Conservation (phyloP, 2,797 vertebrate species). For the Dallia pectoralis region DNA sequence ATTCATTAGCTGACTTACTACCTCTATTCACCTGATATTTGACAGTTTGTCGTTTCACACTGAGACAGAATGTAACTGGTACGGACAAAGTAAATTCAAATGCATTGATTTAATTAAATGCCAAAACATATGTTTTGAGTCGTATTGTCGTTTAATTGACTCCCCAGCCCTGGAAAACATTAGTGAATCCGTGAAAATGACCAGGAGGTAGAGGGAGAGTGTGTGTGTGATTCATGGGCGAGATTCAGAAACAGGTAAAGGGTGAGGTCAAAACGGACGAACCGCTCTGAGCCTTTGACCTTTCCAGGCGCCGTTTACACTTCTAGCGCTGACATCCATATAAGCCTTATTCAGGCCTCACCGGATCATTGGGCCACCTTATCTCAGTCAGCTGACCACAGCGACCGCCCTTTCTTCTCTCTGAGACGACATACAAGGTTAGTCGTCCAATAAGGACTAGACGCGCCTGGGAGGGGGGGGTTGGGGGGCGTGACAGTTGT, state of each 20-base stretch:
- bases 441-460: neutral
- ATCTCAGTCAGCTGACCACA: neutral
- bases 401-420: neutral
- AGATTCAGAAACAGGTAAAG: neutral
- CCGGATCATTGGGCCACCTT: conserved; percentile 34
- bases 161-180: neutral
- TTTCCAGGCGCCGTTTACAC: conserved; percentile 5
- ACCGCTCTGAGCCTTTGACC: conserved; percentile 23
- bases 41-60: neutral
- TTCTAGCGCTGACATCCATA: neutral
- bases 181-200: conserved; percentile 3
- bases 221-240: neutral
- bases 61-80: neutral
- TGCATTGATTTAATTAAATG: neutral
- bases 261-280: neutral
- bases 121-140: neutral
- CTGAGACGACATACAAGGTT: neutral
- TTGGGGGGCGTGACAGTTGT: neutral
- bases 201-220: neutral
- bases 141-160: neutral
- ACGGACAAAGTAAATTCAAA: neutral
- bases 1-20: neutral
- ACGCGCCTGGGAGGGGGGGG: too few relatives aligned
- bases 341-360: conserved; percentile 28
- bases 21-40: neutral